Conservation (phyloP, 2,113 vertebrate species). For the Phycodurus eques region DNA sequence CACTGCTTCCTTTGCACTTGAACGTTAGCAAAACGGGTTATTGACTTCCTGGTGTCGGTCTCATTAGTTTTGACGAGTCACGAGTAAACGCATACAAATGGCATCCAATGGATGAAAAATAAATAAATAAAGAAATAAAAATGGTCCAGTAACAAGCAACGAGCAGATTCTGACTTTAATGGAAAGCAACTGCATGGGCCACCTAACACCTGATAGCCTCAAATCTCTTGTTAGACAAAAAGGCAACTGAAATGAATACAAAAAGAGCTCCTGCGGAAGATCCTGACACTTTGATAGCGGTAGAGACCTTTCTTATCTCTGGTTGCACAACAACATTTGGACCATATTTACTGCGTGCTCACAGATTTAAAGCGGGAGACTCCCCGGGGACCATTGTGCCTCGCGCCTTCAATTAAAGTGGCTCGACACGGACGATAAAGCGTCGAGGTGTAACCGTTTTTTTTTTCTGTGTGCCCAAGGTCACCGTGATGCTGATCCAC, state of each 20-base stretch:
- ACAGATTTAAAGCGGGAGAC: background rate
- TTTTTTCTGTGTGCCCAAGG: conserved; percentile 11
- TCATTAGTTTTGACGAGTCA: background rate
- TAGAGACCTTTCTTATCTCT: background rate
- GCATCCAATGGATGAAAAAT: background rate
- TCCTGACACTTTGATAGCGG: background rate
- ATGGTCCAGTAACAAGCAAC: background rate
- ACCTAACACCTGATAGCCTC: background rate
- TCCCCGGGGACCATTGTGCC: conserved; percentile 9
- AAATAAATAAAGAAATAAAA: too few relatives aligned
- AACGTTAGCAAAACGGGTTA: background rate
- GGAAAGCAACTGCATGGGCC: background rate
- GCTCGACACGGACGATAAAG: conserved; percentile 24
- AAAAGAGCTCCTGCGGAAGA: background rate
- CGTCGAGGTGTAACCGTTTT: background rate
- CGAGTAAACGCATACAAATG: background rate
- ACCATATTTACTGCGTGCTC: conserved; percentile 12
- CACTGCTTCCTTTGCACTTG: conserved; percentile 7
- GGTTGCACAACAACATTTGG: conserved; percentile 12
- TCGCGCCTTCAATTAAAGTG: background rate
- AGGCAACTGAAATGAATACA: background rate
- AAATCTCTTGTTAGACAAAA: background rate
- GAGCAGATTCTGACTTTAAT: background rate
- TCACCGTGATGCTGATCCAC: conserved; percentile 6
- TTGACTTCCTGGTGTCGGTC: background rate